These are phyloP conservation scores for Cerceris ruficornis DNA, from an alignment of 2,888 invertebrate genomes.

Conservation along the genomic window DNA sequence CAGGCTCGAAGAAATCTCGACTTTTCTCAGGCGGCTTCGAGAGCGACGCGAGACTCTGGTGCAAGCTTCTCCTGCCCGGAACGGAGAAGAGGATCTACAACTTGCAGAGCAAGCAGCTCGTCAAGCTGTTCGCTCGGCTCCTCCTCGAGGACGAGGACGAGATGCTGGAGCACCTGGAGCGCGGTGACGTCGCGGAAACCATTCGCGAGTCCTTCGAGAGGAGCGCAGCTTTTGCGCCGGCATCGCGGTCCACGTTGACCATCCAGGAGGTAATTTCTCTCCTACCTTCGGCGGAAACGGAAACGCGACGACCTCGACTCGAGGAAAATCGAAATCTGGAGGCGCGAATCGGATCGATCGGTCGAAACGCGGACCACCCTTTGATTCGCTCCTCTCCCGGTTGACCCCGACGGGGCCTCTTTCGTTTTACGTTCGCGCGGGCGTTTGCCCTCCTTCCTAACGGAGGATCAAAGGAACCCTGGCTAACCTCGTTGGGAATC, in stretches of 20 bases:
- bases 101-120: constrained; percentile 94
- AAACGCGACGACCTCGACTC: too few species aligned
- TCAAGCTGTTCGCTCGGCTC: constrained; percentile 93
- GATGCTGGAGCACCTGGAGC: constrained; percentile 93
- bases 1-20: neutral
- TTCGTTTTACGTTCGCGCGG: neutral
- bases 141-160: constrained; percentile 88
- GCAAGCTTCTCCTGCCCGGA: constrained; percentile 91
- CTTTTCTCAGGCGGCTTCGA: constrained; percentile 86
- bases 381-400: too few species aligned
- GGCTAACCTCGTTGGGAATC: neutral
- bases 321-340: too few species aligned
- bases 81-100: constrained; percentile 94
- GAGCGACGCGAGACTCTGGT: constrained; percentile 91
- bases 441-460: neutral
- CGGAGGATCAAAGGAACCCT: neutral
- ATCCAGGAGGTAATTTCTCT: constrained; percentile 84
- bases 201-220: constrained; percentile 89
- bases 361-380: too few species aligned
- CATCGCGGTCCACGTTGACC: constrained; percentile 87
- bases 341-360: too few species aligned
- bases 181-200: constrained; percentile 95
- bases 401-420: too few species aligned
- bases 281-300: neutral
- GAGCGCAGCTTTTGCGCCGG: constrained; percentile 85